A percentile compares a stretch with the other conserved stretches of the same genome.
These are phyloP conservation scores for Athalia cordata DNA, from an alignment of 2,888 invertebrate genomes.

Conservation along the genomic window DNA sequence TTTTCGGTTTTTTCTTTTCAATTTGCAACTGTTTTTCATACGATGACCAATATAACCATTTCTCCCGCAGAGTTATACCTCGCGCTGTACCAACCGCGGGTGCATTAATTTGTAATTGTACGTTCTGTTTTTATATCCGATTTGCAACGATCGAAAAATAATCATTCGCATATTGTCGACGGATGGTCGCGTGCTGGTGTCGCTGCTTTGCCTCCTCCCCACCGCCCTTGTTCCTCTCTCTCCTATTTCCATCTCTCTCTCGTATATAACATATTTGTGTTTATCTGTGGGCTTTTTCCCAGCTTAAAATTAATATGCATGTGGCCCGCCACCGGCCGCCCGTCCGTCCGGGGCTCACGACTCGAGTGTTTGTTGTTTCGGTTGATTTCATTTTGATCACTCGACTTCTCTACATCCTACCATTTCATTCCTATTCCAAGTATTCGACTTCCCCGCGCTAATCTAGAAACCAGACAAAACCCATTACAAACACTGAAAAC, in stretches of 20 bases:
- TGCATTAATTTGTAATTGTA: slow-evolving; percentile 68
- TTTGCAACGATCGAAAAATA: slow-evolving; percentile 69
- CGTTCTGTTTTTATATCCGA: slow-evolving; percentile 65
- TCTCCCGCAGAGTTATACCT: not conserved
- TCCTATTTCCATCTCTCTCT: slow-evolving; percentile 51
- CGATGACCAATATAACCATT: slow-evolving; percentile 39
- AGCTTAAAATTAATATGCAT: slow-evolving; percentile 74
- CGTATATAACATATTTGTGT: slow-evolving; percentile 51
- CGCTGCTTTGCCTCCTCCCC: not conserved
- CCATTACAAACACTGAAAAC: too few species aligned
- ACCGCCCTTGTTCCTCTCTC: slow-evolving; percentile 7
- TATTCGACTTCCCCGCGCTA: too few species aligned
- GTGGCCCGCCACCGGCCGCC: slow-evolving; percentile 52
- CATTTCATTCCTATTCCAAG: too few species aligned
- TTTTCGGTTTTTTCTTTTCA: not conserved
- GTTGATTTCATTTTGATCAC: slow-evolving; percentile 72
- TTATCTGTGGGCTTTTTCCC: slow-evolving; percentile 64
- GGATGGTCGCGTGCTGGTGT: too few species aligned
- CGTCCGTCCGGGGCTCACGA: not conserved
- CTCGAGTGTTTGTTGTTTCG: slow-evolving; percentile 70
- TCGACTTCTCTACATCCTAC: too few species aligned
- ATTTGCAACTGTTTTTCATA: slow-evolving; percentile 26
- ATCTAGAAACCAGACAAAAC: too few species aligned
- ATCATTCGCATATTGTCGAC: slow-evolving; percentile 58
- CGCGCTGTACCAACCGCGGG: slow-evolving; percentile 48